phyloP scores from a whole-genome alignment of 1,140 invertebrate genomes.

The Danaus melanippus region DNA sequence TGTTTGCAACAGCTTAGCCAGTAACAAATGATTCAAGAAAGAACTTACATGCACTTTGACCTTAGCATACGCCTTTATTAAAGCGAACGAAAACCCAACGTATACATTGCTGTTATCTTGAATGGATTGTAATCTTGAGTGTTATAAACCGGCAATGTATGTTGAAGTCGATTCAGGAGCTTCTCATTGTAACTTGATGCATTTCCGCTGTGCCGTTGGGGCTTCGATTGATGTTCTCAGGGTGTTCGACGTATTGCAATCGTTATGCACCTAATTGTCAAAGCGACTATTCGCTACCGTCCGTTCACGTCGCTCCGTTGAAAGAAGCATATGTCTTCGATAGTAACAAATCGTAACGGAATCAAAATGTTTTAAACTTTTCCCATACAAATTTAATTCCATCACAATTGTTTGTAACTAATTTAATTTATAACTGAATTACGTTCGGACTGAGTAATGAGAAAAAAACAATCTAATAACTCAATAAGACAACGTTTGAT shows the following conservation, averaged over 20 bases:
- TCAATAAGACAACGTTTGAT: no score
- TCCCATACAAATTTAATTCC: no score
- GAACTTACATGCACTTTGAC: slow-evolving; percentile 40
- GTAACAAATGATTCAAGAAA: slow-evolving; percentile 33
- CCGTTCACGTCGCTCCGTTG: slow-evolving; percentile 41
- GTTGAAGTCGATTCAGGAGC: slow-evolving; percentile 19
- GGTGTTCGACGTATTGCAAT: slow-evolving; percentile 59
- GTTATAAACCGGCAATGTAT: slow-evolving; percentile 19
- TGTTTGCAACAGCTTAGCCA: slow-evolving; percentile 21
- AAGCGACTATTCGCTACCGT: slow-evolving; percentile 50
- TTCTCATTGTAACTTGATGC: slow-evolving; percentile 45
- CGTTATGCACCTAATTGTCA: slow-evolving; percentile 65
- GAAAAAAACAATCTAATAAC: no score
- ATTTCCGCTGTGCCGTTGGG: slow-evolving; percentile 53
- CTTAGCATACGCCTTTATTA: slow-evolving; percentile 23
- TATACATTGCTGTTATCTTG: slow-evolving; percentile 19
- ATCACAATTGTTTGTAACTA: no score
- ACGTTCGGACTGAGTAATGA: no score
- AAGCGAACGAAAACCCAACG: slow-evolving; percentile 9
- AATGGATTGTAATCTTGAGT: not conserved
- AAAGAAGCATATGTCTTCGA: slow-evolving; percentile 50
- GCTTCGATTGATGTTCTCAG: slow-evolving; percentile 56
- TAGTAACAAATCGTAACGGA: no score
- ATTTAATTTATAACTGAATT: no score
- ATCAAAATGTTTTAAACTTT: no score